Evolutionary conservation across 2,113 vertebrate species (phyloP), one percentile per base, ranked within the genome.

Genomic region (Corydoras maculifer): DNA sequence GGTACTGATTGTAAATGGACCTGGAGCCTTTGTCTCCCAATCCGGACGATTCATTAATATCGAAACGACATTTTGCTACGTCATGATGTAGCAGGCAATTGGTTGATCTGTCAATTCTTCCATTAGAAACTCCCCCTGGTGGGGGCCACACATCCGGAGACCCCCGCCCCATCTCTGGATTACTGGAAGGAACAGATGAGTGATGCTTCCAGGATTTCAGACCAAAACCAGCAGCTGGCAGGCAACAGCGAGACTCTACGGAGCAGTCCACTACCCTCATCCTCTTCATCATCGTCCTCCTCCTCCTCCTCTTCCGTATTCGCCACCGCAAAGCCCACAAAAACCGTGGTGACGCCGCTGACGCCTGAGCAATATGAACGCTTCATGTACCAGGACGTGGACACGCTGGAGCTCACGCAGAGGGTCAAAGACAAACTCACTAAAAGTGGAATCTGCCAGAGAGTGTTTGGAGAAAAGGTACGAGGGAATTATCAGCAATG

Each of bases 351-450:
- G 77, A 88, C 90, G 7, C 92, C 93, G 0, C 87, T 95, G 76
- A 94, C 92, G 13, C 93, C 93, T 0, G 93, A 94, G 87, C 93
- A 95, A 89, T 95, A 95, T 61, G 93, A 95, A 88, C 85, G 92
- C 81, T 95, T 94, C 87, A 93, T 94, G 93, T 94, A 95, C 88
- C 93, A 93, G 86, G 93, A 95, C 25, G 91, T 95, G 88, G 93
- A 94, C 84, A 95, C 93, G 9, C 90, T 92, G 49, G 93, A 94
- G 82, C 89, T 95, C 72, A 95, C 93, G 5, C 92, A 92, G 77
- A 93, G 94, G 87, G 90, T 95, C 81, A 95, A 95, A 74, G 93
- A 95, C 85, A 94, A 93, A 85, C 89, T 95, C 81, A 92, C 93
- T 86, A 95, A 95, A 88, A 95, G 92, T 15, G 93, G 93, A 85